Evolutionary conservation across 2,797 vertebrate species (phyloP).

Genomic region (Xenops minutus): DNA sequence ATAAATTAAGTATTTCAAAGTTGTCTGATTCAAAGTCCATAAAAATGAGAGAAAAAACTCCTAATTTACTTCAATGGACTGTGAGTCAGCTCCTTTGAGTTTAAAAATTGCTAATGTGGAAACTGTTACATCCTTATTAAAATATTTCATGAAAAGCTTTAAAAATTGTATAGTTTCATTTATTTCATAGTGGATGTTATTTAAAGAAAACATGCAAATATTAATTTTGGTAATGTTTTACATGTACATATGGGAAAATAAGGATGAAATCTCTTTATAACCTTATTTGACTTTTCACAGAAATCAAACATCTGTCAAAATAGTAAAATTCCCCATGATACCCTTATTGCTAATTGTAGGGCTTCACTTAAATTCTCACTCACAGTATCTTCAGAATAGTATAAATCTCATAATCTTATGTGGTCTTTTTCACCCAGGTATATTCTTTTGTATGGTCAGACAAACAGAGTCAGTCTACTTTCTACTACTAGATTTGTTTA

Average conservation of each 20-base stretch:
- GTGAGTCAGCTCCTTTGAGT: constrained; percentile 31
- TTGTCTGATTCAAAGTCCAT: constrained; percentile 25
- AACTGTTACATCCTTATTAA: constrained; percentile 59
- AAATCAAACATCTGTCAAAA: constrained; percentile 50
- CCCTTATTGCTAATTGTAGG: neutral
- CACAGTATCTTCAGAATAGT: neutral
- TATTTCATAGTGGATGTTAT: neutral
- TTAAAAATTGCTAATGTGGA: constrained; percentile 41
- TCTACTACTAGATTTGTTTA: neutral
- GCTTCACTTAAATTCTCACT: constrained; percentile 23
- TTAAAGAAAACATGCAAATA: neutral
- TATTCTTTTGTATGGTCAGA: neutral
- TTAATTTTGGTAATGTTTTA: neutral
- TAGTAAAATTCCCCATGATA: neutral
- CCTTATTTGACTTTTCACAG: constrained; percentile 37
- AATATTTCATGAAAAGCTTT: constrained; percentile 56
- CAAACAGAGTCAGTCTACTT: constrained; percentile 45
- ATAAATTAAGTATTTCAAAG: constrained; percentile 20
- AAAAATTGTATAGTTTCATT: constrained; percentile 18
- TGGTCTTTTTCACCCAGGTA: neutral
- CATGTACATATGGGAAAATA: neutral
- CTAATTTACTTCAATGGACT: neutral
- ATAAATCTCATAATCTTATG: constrained; percentile 26
- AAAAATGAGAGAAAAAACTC: neutral
- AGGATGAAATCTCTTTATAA: neutral